Evolutionary conservation across 92 coral and sea anemone genomes (phyloP).

Genomic region (Porites cylindrica): DNA sequence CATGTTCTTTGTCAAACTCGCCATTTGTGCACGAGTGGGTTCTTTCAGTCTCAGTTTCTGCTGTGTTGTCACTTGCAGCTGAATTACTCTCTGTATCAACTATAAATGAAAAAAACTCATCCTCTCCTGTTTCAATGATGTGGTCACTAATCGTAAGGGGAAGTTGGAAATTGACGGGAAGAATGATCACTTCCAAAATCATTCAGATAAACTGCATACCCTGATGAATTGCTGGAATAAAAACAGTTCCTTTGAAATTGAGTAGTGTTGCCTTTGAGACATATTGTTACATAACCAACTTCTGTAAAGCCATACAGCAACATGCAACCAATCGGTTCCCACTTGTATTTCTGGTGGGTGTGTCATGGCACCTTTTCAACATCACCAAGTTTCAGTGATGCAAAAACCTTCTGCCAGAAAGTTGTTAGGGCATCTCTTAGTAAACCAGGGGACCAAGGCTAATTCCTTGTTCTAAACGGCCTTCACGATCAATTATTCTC

Average conservation of each 20-base stretch:
- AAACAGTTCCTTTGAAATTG: too few relatives aligned
- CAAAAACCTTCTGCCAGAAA: conserved; percentile 20
- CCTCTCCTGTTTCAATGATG: not conserved
- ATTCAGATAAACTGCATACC: too few relatives aligned
- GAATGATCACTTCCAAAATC: not conserved
- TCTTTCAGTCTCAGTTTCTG: too few relatives aligned
- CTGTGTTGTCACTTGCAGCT: too few relatives aligned
- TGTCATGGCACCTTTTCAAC: conserved; percentile 2
- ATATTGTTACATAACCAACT: conserved; percentile 46
- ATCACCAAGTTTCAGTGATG: conserved; percentile 28
- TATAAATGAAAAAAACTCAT: not conserved
- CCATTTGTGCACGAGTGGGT: not conserved
- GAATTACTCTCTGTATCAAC: too few relatives aligned
- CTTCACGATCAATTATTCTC: conserved; percentile 13
- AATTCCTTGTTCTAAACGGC: conserved; percentile 15
- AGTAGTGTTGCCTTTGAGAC: not conserved
- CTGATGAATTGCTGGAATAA: too few relatives aligned
- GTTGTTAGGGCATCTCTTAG: conserved; percentile 14
- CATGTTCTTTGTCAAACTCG: conserved; percentile 11
- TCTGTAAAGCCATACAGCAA: conserved; percentile 56
- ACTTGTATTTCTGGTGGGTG: conserved; percentile 53
- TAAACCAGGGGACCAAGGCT: conserved; percentile 4
- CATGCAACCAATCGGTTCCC: conserved; percentile 50
- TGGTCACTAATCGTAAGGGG: not conserved
- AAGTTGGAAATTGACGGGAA: not conserved